These are phyloP conservation scores for Drosophila rhopaloa DNA, from an alignment of 1,140 invertebrate species.

Conservation along the genomic window DNA sequence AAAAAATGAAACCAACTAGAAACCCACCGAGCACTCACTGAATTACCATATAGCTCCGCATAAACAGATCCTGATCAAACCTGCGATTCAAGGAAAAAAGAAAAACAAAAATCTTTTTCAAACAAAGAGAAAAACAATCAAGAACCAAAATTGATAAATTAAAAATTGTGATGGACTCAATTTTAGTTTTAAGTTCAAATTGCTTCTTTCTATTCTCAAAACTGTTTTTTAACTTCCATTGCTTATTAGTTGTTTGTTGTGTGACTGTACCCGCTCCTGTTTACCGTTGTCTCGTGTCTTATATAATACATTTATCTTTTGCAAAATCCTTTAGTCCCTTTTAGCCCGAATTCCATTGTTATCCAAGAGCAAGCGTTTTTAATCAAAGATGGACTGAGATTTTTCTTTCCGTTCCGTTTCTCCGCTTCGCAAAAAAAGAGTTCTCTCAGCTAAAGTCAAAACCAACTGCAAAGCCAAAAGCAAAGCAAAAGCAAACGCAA, in stretches of 20 bases:
- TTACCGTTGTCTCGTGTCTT: conserved; percentile 17
- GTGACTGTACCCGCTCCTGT: conserved; percentile 27
- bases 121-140: conserved; percentile 23
- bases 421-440: conserved; percentile 32
- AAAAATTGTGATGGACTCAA: conserved; percentile 84
- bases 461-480: conserved; percentile 25
- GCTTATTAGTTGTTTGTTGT: conserved; percentile 54
- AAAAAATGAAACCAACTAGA: conserved; percentile 34
- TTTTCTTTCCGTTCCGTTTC: conserved; percentile 61
- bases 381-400: conserved; percentile 78
- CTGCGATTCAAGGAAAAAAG: conserved; percentile 16
- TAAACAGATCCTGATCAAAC: conserved; percentile 20
- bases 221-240: conserved; percentile 40
- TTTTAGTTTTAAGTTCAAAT: conserved; percentile 78
- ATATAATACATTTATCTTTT: conserved; percentile 21
- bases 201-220: conserved; percentile 49
- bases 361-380: conserved; percentile 84
- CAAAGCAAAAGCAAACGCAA: conserved; percentile 13
- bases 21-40: conserved; percentile 73
- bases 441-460: conserved; percentile 14
- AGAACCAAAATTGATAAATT: conserved; percentile 68
- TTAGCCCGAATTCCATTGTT: conserved; percentile 9
- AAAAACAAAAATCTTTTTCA: conserved; percentile 42
- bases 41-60: conserved; percentile 38
- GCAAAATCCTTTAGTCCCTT: conserved; percentile 24